Evolutionary conservation across 2,888 invertebrate genomes (phyloP), one percentile per base, ranked within the genome.

Genomic region (Sphaerophoria rueppellii): DNA sequence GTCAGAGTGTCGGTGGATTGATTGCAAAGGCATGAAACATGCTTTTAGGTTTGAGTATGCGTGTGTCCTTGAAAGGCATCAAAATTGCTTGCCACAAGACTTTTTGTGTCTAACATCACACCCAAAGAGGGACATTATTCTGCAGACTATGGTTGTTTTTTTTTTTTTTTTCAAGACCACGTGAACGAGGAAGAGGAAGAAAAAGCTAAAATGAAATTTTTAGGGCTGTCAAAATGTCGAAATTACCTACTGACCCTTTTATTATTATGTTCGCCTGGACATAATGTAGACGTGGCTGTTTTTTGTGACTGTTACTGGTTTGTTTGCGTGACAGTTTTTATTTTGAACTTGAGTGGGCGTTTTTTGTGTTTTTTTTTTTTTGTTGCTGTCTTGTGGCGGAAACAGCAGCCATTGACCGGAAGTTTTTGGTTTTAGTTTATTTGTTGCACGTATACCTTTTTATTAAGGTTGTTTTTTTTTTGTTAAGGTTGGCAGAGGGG

Each of bases 271-370:
- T 52, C 9, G 7, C 24, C 24, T 24, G 2, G 0, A 24, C 24
- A 24, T 55, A 12, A 55, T n/a, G 14, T 40, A 34, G n/a, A 9
- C 1, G 4, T 34, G 0, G 14, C 0, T 48, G 9, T 16, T 11
- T 14, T 63, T 50, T 50, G 11, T 32, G 0, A n/a, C n/a, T 55
- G 9, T 55, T 55, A 6, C 50, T 61, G 24, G 37, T 73, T 61
- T 72, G 60, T 32, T 67, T 70, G 58, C 79, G 79, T 83, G 74
- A 75, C 75, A 60, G 71, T 74, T 79, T 83, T 67, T 50, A 35
- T 83, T 75, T 60, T 58, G 74, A 71, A 67, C 58, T 60, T 71
- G 65, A 63, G 35, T n/a, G 24, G 24, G 24, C 24, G n/a, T n/a
- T n/a, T n/a, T n/a, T 69, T 58, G 70, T 55, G n/a, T 55, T 16